These are phyloP conservation scores for Equus quagga DNA, from an alignment of 2,113 vertebrate species.

Conservation along the genomic window DNA sequence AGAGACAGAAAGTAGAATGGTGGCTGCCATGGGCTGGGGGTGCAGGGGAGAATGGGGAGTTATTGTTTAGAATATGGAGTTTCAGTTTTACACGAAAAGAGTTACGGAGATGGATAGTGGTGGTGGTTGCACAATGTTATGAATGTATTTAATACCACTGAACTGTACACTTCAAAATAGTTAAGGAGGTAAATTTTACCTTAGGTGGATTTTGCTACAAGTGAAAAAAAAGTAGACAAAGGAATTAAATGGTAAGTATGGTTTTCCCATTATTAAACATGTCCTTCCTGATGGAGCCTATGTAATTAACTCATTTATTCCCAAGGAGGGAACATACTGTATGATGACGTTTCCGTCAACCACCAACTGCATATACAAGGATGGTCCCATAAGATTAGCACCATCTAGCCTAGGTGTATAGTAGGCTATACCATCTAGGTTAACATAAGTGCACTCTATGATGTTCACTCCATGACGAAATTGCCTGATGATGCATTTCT, in stretches of 20 bases:
- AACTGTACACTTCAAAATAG: not conserved
- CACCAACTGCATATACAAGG: too few species aligned
- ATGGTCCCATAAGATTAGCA: too few species aligned
- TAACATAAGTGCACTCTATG: too few species aligned
- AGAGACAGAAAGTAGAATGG: not conserved
- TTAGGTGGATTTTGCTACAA: not conserved
- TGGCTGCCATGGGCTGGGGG: not conserved
- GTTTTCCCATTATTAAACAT: not conserved
- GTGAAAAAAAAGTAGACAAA: not conserved
- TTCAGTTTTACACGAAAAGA: conserved; percentile 20
- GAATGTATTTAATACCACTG: not conserved
- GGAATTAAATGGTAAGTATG: not conserved
- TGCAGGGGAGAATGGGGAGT: not conserved
- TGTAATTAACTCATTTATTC: not conserved
- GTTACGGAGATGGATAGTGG: not conserved
- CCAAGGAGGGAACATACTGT: not conserved
- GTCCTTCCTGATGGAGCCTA: not conserved
- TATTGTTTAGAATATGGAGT: not conserved
- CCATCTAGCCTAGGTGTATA: too few species aligned
- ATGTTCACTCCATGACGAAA: too few species aligned
- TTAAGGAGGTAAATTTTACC: not conserved
- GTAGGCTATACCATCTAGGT: too few species aligned
- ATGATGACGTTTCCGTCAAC: too few species aligned
- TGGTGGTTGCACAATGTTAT: not conserved
- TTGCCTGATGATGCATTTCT: too few species aligned